Conservation (phyloP, 2,888 invertebrate species). For the Sminthurides aquaticus region DNA sequence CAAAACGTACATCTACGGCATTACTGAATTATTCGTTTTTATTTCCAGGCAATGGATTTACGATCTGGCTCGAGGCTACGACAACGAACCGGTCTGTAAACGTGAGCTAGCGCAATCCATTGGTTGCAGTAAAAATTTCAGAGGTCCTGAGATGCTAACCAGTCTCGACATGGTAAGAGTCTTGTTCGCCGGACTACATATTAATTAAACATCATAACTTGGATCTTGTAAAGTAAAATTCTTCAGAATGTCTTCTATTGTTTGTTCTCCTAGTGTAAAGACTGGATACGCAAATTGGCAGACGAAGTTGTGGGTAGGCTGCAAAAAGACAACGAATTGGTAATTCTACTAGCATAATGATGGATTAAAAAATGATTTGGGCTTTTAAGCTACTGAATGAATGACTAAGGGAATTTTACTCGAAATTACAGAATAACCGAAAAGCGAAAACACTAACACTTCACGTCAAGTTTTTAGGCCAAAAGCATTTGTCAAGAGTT, state of each 20-base stretch:
- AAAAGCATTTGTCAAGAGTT: constrained; percentile 48
- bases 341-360: no score
- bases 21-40: not conserved
- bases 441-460: constrained; percentile 71
- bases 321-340: constrained; percentile 59
- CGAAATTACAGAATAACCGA: constrained; percentile 71
- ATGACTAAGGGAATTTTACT: no score
- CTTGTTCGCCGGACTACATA: no score
- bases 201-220: no score
- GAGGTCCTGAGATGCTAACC: constrained; percentile 66
- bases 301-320: constrained; percentile 77
- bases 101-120: constrained; percentile 84
- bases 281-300: constrained; percentile 74
- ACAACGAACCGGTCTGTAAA: constrained; percentile 75
- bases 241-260: not conserved
- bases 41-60: constrained; percentile 60
- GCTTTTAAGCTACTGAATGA: no score
- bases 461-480: constrained; percentile 57
- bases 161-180: constrained; percentile 56
- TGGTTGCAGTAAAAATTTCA: constrained; percentile 91
- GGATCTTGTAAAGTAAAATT: no score
- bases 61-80: constrained; percentile 76
- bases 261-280: constrained; percentile 47
- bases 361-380: no score
- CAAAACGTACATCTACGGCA: not conserved